phyloP scores from a whole-genome alignment of 92 coral and sea anemone genomes.

The Paramuricea clavata region DNA sequence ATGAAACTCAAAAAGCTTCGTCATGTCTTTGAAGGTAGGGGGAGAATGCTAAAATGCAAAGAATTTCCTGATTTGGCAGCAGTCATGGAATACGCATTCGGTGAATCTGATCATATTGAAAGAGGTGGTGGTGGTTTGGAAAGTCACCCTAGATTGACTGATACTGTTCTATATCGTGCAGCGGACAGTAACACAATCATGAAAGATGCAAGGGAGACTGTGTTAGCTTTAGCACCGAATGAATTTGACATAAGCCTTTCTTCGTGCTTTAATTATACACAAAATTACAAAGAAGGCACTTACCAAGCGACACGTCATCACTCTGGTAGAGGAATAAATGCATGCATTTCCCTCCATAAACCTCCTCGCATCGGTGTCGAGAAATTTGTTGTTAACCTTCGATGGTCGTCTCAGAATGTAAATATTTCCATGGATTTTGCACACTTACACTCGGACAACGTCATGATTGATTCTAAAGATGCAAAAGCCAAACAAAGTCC shows the following conservation, averaged over 20 bases:
- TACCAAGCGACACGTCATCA: constrained; percentile 76
- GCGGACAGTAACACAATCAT: constrained; percentile 51
- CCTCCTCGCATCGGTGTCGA: constrained; percentile 75
- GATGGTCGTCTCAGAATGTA: constrained; percentile 76
- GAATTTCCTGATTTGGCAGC: constrained; percentile 63
- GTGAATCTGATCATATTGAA: constrained; percentile 39
- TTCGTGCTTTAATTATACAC: constrained; percentile 72
- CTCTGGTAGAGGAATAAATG: constrained; percentile 67
- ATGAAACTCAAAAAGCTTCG: constrained; percentile 22
- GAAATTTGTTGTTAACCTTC: constrained; percentile 70
- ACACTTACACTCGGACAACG: constrained; percentile 1
- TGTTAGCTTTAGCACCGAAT: constrained; percentile 31
- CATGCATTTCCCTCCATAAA: constrained; percentile 71
- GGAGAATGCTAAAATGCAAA: constrained; percentile 53
- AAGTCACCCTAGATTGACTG: constrained; percentile 62
- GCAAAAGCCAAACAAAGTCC: constrained; percentile 67
- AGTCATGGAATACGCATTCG: constrained; percentile 52
- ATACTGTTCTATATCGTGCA: constrained; percentile 33
- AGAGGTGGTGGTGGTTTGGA: constrained; percentile 61
- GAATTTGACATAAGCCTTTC: constrained; percentile 18
- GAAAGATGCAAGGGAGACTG: constrained; percentile 60
- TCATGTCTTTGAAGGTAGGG: constrained; percentile 54
- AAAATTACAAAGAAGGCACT: constrained; percentile 67
- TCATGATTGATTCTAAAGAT: constrained; percentile 73
- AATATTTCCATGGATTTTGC: constrained; percentile 67